These are phyloP conservation scores for Hirtodrosophila alboralis DNA, from an alignment of 2,888 invertebrate species.

Conservation along the genomic window DNA sequence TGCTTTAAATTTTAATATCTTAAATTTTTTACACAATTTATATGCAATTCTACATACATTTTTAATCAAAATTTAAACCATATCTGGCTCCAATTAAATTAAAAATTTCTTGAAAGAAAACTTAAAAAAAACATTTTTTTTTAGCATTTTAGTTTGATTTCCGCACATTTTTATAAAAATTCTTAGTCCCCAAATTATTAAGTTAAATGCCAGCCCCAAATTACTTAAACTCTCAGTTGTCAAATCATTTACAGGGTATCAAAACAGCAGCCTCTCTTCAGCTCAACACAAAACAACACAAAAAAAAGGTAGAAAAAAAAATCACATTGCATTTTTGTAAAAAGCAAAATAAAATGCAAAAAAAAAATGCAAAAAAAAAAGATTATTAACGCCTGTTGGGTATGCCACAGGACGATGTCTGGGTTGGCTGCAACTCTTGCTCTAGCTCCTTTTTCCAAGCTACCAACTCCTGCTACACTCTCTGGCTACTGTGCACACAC, in stretches of 20 bases:
- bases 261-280: conserved; percentile 13
- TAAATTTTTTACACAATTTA: no score
- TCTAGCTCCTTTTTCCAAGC: conserved; percentile 28
- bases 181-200: no score
- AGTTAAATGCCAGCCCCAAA: no score
- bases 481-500: conserved; percentile 57
- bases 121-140: no score
- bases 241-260: conserved; percentile 28
- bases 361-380: conserved; percentile 55
- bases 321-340: conserved; percentile 60
- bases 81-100: no score
- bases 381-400: conserved; percentile 81
- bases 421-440: conserved; percentile 28
- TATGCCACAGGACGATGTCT: conserved; percentile 79
- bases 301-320: conserved; percentile 35
- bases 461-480: conserved; percentile 15
- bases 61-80: no score
- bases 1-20: no score
- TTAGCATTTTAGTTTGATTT: no score
- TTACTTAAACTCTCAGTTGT: no score
- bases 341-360: conserved; percentile 45
- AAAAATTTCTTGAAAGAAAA: no score
- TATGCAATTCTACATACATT: no score
- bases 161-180: no score
- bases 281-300: conserved; percentile 4